Evolutionary conservation across 1,140 invertebrate species (phyloP).

Genomic region (Pristionchus pacificus): DNA sequence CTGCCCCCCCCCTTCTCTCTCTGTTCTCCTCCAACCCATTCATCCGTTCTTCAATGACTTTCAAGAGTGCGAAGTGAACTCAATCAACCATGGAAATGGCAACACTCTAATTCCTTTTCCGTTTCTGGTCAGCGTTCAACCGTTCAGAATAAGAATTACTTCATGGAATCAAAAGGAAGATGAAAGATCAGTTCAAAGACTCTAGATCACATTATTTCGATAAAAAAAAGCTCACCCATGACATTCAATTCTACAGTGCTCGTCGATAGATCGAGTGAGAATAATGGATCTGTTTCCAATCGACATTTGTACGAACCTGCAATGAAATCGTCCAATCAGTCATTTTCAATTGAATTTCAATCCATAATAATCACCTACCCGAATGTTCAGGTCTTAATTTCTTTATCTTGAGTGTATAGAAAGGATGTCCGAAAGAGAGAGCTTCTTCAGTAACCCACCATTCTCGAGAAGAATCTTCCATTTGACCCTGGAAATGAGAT

Average conservation of each 20-base stretch:
- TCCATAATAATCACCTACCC: background rate
- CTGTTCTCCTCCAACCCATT: background rate
- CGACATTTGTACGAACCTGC: constrained; percentile 44
- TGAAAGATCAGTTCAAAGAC: too few species aligned
- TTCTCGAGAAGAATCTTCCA: constrained; percentile 44
- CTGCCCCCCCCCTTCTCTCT: background rate
- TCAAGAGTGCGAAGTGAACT: background rate
- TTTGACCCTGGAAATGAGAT: constrained; percentile 54
- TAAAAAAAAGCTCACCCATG: constrained; percentile 37
- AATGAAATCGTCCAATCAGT: background rate
- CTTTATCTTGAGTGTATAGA: constrained; percentile 46
- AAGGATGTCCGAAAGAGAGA: constrained; percentile 44
- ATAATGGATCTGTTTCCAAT: constrained; percentile 52
- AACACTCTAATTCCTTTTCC: too few species aligned
- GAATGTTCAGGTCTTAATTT: constrained; percentile 49
- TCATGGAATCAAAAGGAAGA: too few species aligned
- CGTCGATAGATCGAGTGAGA: constrained; percentile 35
- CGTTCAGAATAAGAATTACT: too few species aligned
- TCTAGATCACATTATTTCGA: constrained; percentile 1
- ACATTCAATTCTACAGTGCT: constrained; percentile 36
- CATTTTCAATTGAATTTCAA: background rate
- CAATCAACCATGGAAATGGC: too few species aligned
- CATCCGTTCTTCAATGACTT: background rate
- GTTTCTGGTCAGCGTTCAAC: too few species aligned
- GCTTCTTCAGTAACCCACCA: constrained; percentile 54